Conservation (phyloP, 2,797 vertebrate genomes). For the Galaxias olidus region DNA sequence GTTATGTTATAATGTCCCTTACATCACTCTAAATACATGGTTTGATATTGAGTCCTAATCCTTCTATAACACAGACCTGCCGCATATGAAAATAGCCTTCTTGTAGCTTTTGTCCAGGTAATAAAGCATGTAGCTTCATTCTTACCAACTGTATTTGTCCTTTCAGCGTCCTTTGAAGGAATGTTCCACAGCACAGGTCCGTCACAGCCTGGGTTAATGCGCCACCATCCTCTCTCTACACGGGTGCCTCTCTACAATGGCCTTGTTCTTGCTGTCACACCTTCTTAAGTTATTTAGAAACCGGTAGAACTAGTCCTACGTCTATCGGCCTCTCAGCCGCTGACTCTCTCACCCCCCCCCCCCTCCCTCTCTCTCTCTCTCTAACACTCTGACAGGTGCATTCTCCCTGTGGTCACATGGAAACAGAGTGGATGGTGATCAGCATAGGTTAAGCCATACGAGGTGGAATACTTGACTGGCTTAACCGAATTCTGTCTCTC, state of each 20-base stretch:
- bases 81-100: background rate
- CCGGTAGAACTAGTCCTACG: constrained; percentile 67
- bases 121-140: no score
- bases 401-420: constrained; percentile 32
- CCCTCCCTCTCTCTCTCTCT: constrained; percentile 19
- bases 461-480: background rate
- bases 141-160: constrained; percentile 30
- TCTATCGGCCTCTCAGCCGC: constrained; percentile 23
- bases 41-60: constrained; percentile 3
- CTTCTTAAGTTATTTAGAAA: constrained; percentile 76
- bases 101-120: no score
- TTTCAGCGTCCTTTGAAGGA: constrained; percentile 18
- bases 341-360: background rate
- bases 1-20: no score
- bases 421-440: constrained; percentile 21
- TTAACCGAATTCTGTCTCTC: background rate
- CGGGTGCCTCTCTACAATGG: constrained; percentile 54
- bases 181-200: constrained; percentile 25
- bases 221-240: constrained; percentile 27
- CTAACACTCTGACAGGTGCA: constrained; percentile 37
- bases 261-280: constrained; percentile 71
- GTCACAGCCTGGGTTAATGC: constrained; percentile 10
- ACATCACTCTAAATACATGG: background rate
- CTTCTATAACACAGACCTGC: background rate
- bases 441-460: constrained; percentile 17